phyloP scores from a whole-genome alignment of 2,113 vertebrate genomes.

The Trachemys scripta region DNA sequence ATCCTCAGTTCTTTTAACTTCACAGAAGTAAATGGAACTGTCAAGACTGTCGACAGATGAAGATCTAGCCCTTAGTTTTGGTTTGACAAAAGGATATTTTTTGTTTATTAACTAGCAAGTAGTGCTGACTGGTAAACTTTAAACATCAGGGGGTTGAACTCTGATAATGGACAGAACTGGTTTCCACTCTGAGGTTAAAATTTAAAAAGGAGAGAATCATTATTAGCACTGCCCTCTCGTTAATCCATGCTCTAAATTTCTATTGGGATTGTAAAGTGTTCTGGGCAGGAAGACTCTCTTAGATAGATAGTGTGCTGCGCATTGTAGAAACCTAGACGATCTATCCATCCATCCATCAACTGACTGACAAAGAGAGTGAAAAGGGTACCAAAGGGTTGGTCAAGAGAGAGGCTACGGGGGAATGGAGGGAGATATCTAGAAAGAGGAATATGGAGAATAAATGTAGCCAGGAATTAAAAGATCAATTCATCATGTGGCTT shows the following conservation, averaged over 20 bases:
- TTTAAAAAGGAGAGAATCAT: not conserved
- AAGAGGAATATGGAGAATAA: not conserved
- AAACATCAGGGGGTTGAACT: not conserved
- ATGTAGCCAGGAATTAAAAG: not conserved
- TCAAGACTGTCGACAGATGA: not conserved
- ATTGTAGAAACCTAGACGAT: not conserved
- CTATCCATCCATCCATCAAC: not conserved
- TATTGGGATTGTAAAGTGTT: not conserved
- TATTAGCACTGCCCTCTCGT: not conserved
- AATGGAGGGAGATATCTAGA: not conserved
- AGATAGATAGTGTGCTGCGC: not conserved
- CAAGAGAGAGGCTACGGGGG: not conserved
- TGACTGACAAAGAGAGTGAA: not conserved
- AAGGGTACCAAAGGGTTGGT: not conserved
- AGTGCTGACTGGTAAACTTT: not conserved
- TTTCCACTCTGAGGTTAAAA: not conserved
- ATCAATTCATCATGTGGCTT: not conserved
- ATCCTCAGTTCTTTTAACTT: not conserved
- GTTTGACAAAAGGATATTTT: not conserved
- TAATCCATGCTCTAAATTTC: not conserved
- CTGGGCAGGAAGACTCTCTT: not conserved
- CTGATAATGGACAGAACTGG: not conserved
- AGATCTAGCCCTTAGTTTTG: not conserved
- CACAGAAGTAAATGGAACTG: not conserved
- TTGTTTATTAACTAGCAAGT: not conserved